Evolutionary conservation across 2,797 vertebrate genomes (phyloP).

Genomic region (Sparidentex hasta): DNA sequence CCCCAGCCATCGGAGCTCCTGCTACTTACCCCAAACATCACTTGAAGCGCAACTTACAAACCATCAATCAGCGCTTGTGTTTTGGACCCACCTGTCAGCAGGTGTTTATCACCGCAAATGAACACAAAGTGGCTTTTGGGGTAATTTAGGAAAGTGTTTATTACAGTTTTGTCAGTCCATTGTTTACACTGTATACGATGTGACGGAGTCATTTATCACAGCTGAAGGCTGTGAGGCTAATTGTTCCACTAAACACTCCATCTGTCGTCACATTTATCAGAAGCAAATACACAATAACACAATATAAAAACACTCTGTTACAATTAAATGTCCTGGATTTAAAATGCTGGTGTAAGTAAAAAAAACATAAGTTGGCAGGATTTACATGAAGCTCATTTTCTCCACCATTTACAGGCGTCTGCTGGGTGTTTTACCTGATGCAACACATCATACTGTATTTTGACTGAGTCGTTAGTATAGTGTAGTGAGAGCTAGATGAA

Average conservation of each 20-base stretch:
- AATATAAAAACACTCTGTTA: neutral
- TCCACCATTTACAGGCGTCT: neutral
- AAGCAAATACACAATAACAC: neutral
- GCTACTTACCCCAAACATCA: neutral
- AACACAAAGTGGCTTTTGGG: slow-evolving; percentile 23
- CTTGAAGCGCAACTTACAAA: neutral
- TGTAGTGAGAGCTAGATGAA: neutral
- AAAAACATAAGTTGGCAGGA: neutral
- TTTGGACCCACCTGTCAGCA: neutral
- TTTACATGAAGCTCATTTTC: neutral
- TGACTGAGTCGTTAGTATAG: too few relatives aligned
- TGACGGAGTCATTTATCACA: slow-evolving; percentile 13
- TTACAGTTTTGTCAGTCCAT: neutral
- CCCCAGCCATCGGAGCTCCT: too few relatives aligned
- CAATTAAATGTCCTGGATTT: neutral
- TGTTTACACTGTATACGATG: neutral
- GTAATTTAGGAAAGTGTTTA: slow-evolving; percentile 4
- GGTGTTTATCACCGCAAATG: neutral
- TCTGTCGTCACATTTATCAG: neutral
- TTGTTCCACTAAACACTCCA: neutral
- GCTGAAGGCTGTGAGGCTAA: neutral
- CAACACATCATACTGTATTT: too few relatives aligned
- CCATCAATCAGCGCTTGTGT: neutral
- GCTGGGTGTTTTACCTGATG: neutral
- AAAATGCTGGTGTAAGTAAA: neutral